Conservation (phyloP, 2,888 invertebrate genomes). For the Meiosimyza platycephala region DNA sequence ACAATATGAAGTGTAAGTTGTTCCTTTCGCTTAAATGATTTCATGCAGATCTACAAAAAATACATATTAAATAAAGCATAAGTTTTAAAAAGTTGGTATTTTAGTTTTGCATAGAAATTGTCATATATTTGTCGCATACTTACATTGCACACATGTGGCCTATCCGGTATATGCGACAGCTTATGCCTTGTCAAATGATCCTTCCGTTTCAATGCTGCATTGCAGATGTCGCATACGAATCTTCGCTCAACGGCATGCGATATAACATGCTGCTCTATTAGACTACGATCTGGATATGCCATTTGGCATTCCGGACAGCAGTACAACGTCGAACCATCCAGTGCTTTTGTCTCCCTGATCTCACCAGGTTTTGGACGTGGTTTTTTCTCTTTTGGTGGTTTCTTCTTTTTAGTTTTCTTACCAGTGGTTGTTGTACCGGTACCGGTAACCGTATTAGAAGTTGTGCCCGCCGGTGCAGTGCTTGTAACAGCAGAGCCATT, state of each 20-base stretch:
- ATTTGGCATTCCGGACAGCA: conserved; percentile 91
- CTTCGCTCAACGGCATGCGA: conserved; percentile 87
- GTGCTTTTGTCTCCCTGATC: conserved; percentile 71
- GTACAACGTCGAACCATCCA: conserved; percentile 86
- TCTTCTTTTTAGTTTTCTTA: conserved; percentile 69
- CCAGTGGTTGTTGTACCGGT: conserved; percentile 60
- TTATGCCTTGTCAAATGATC: conserved; percentile 89
- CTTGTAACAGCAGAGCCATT: conserved; percentile 64
- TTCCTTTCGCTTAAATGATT: conserved; percentile 90
- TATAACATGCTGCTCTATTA: conserved; percentile 86
- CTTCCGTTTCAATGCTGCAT: conserved; percentile 87
- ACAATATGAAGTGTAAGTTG: conserved; percentile 89
- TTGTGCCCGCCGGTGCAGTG: conserved; percentile 65
- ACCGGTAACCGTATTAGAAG: conserved; percentile 66
- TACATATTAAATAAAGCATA: conserved; percentile 4
- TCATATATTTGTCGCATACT: conserved; percentile 45
- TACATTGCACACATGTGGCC: conserved; percentile 87
- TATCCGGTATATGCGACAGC: conserved; percentile 88
- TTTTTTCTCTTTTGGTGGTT: conserved; percentile 79
- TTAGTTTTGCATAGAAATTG: background rate
- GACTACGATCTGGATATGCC: conserved; percentile 87
- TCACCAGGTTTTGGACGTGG: conserved; percentile 77
- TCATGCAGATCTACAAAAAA: conserved; percentile 75
- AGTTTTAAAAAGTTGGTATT: background rate
- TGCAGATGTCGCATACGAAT: conserved; percentile 90